These are phyloP conservation scores for Stercorarius parasiticus DNA, from an alignment of 2,113 vertebrate genomes.

Conservation along the genomic window DNA sequence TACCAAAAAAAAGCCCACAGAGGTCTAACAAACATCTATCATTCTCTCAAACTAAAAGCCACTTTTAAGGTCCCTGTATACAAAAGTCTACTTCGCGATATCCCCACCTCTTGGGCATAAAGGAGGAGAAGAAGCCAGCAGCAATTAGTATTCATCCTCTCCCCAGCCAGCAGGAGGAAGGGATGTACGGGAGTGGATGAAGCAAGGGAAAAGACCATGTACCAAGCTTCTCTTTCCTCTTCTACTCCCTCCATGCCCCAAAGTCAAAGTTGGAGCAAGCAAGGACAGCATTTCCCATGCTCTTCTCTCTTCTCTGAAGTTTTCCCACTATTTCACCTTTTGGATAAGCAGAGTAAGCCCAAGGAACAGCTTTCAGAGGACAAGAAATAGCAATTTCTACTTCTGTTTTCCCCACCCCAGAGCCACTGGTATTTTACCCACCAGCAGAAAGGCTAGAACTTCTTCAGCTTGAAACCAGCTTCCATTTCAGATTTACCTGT, in stretches of 20 bases:
- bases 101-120: not conserved
- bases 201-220: not conserved
- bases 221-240: not conserved
- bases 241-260: not conserved
- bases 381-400: not conserved
- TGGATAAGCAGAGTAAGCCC: not conserved
- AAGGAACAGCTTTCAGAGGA: not conserved
- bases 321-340: not conserved
- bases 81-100: not conserved
- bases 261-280: not conserved
- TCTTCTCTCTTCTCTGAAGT: not conserved
- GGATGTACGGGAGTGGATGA: accelerated
- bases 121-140: not conserved
- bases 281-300: accelerated
- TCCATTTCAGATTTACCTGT: not conserved
- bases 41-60: not conserved
- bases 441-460: not conserved
- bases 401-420: not conserved
- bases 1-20: not conserved
- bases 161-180: not conserved
- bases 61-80: not conserved
- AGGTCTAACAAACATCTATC: not conserved
- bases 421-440: not conserved
- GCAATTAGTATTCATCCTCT: not conserved
- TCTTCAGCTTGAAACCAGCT: not conserved